Conservation (phyloP, 2,797 vertebrate species). For the Paedocypris micromegethes region DNA sequence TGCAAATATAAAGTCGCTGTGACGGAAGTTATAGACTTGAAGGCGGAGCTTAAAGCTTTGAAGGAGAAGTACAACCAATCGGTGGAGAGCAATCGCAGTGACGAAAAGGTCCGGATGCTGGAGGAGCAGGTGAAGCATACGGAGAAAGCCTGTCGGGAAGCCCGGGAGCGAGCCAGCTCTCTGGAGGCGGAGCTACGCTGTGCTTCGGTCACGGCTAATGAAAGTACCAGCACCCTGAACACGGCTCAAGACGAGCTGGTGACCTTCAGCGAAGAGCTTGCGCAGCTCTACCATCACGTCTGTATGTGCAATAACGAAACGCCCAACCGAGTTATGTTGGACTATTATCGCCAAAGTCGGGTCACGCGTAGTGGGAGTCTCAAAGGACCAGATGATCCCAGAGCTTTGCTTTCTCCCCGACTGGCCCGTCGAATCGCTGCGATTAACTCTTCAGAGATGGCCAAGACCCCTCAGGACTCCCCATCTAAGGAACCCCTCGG, state of each 20-base stretch:
- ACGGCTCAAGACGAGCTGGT: conserved; percentile 93
- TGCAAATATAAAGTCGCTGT: conserved; percentile 97
- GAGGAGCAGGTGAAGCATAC: conserved; percentile 79
- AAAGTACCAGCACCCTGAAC: conserved; percentile 89
- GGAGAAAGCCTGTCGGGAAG: conserved; percentile 78
- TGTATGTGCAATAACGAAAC: conserved; percentile 98
- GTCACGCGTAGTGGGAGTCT: conserved; percentile 87
- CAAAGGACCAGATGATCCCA: conserved; percentile 87
- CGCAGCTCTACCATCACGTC: conserved; percentile 96
- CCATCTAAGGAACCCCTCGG: conserved; percentile 74
- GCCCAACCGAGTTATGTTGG: conserved; percentile 96
- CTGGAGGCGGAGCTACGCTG: conserved; percentile 86
- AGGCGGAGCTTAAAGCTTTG: conserved; percentile 92
- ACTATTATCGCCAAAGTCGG: conserved; percentile 95
- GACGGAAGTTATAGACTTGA: conserved; percentile 94
- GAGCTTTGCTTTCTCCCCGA: conserved; percentile 85
- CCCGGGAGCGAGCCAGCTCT: conserved; percentile 72
- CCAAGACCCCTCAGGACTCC: conserved; percentile 75
- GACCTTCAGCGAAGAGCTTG: conserved; percentile 94
- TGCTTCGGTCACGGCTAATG: conserved; percentile 71
- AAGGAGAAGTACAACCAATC: conserved; percentile 95
- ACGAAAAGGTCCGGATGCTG: conserved; percentile 75
- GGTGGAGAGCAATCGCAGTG: conserved; percentile 78
- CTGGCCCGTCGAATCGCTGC: conserved; percentile 80
- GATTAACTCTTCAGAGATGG: conserved; percentile 67